A percentile compares a stretch with the other conserved stretches of the same genome.
Conservation (phyloP, 23 tunicate genomes). For the Ciona savignyi region DNA sequence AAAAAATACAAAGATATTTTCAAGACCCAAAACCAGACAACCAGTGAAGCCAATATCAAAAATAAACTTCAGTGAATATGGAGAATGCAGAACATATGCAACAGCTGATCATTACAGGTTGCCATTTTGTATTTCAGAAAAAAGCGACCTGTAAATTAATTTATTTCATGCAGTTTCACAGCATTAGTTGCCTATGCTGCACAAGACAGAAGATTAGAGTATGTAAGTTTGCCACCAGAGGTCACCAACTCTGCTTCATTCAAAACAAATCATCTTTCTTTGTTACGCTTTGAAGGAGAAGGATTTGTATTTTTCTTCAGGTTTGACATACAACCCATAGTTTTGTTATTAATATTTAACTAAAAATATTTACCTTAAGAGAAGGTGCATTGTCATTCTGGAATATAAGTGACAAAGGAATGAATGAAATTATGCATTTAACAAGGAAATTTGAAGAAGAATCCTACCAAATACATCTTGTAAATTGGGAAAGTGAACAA, state of each 20-base stretch:
- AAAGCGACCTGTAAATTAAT: too few relatives aligned
- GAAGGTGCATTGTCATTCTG: constrained; percentile 62
- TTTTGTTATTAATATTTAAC: background rate
- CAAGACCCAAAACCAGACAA: constrained; percentile 2
- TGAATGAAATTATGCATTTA: constrained; percentile 6
- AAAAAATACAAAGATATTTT: too few relatives aligned
- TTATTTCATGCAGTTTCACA: constrained; percentile 1
- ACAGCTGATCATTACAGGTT: constrained; percentile 41
- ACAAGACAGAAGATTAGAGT: background rate
- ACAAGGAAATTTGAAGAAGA: constrained; percentile 26
- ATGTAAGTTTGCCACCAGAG: constrained; percentile 18
- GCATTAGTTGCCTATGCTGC: background rate
- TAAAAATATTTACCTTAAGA: constrained; percentile 7
- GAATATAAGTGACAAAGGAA: constrained; percentile 31
- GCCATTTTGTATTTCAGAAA: background rate
- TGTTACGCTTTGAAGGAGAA: constrained; percentile 3
- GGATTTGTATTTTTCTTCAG: constrained; percentile 19
- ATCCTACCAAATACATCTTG: constrained; percentile 6
- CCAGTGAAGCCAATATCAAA: background rate
- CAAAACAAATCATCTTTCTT: constrained; percentile 1
- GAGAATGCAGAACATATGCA: constrained; percentile 26
- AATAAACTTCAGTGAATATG: background rate
- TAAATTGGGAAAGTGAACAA: constrained; percentile 43
- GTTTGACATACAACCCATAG: background rate
- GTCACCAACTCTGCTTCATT: constrained; percentile 12